A percentile compares a stretch with the other conserved stretches of the same genome.
These are phyloP conservation scores for Aphrocallistes beatrix DNA, from an alignment of 37 sponge, comb jelly and placozoan genomes.

Conservation along the genomic window DNA sequence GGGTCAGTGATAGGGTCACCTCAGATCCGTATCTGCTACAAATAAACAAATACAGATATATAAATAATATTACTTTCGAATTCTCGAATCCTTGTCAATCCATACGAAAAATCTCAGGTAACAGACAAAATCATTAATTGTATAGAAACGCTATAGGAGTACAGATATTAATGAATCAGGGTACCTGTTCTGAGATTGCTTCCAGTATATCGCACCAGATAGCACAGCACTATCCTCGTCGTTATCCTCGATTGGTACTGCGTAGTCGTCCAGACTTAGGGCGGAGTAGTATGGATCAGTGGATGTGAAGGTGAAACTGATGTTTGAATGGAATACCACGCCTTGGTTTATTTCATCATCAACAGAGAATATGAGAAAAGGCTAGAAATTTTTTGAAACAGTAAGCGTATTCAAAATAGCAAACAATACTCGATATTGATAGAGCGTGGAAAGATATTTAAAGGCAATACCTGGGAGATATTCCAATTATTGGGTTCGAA, in stretches of 20 bases:
- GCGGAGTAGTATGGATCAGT: conserved; percentile 49
- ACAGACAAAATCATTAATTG: too few relatives aligned
- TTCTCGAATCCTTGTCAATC: too few relatives aligned
- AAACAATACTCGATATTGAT: too few relatives aligned
- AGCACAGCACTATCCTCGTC: conserved; percentile 43
- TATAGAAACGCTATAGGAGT: too few relatives aligned
- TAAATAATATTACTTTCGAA: too few relatives aligned
- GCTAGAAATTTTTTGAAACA: neutral
- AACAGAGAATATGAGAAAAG: conserved; percentile 39
- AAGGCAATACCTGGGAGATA: conserved; percentile 37
- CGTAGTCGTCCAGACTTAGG: conserved; percentile 34
- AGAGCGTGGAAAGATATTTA: too few relatives aligned
- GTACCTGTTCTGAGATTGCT: neutral
- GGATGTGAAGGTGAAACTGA: conserved; percentile 41
- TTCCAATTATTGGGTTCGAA: conserved; percentile 67
- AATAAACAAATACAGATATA: too few relatives aligned
- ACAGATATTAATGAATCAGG: too few relatives aligned
- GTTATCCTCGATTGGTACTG: conserved; percentile 62
- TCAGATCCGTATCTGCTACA: neutral
- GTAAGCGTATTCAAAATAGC: too few relatives aligned
- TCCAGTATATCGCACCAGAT: neutral
- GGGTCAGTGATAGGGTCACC: conserved; percentile 1
- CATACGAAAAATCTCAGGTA: too few relatives aligned
- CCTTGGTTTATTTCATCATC: conserved; percentile 42
- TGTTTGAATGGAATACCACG: conserved; percentile 35